Evolutionary conservation across 2,888 invertebrate genomes (phyloP).

Genomic region (Aphidius colemani): DNA sequence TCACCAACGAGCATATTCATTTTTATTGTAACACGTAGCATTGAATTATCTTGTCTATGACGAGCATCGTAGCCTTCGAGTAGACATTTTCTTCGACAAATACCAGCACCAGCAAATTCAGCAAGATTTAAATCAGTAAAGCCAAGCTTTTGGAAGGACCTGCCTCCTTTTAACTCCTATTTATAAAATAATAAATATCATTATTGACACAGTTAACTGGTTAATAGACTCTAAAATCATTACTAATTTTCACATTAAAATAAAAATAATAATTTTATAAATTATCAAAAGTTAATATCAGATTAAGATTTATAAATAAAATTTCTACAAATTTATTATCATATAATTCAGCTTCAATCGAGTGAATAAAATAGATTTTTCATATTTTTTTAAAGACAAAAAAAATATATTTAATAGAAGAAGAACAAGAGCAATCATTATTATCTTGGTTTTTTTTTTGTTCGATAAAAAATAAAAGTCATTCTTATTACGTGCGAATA

Average conservation of each 20-base stretch:
- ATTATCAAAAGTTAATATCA: no score
- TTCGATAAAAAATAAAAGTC: background rate
- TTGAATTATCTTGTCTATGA: conserved; percentile 94
- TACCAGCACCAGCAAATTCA: conserved; percentile 93
- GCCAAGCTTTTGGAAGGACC: conserved; percentile 92
- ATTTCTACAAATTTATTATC: no score
- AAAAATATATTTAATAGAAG: no score
- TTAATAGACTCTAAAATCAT: no score
- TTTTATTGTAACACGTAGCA: conserved; percentile 85
- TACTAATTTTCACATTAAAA: no score
- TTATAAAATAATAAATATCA: no score
- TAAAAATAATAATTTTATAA: no score
- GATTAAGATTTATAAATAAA: no score
- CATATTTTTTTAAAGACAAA: background rate
- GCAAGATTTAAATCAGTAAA: conserved; percentile 97
- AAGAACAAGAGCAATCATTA: no score
- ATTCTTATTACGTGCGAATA: conserved; percentile 6
- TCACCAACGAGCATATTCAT: conserved; percentile 96
- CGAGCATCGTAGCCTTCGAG: conserved; percentile 94
- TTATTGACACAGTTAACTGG: background rate
- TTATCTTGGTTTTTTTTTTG: background rate
- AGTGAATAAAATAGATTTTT: conserved; percentile 11
- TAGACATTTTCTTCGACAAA: conserved; percentile 83
- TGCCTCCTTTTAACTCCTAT: conserved; percentile 76
- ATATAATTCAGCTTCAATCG: background rate